Percentiles rank a stretch among this genome's conserved stretches.
Evolutionary conservation across 2,797 vertebrate species (phyloP).

Genomic region (Arremon brunneinucha): DNA sequence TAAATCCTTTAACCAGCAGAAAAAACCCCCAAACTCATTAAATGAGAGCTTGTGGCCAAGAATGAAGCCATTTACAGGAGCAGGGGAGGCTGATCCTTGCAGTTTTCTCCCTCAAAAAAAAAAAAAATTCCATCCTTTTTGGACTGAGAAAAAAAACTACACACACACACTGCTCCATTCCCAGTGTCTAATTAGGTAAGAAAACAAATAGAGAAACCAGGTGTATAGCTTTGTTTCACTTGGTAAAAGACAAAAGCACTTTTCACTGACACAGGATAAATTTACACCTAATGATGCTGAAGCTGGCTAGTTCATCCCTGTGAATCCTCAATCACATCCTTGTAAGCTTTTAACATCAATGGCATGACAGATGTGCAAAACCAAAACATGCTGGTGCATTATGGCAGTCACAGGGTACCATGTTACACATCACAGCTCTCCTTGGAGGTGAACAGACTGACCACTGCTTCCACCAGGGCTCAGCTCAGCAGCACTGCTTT

Average conservation of each 20-base stretch:
- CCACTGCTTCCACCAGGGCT: background rate
- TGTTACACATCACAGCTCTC: rapidly evolving
- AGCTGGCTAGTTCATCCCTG: background rate
- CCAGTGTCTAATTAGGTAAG: background rate
- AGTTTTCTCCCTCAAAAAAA: background rate
- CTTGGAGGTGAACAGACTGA: background rate
- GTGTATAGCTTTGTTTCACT: background rate
- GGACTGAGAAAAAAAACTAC: background rate
- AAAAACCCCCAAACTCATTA: background rate
- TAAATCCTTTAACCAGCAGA: background rate
- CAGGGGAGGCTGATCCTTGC: background rate
- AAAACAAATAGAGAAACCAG: background rate
- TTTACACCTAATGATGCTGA: background rate
- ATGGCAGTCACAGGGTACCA: background rate
- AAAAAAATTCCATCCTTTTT: background rate
- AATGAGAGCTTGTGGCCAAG: background rate
- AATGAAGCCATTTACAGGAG: background rate
- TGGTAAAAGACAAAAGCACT: background rate
- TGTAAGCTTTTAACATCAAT: background rate
- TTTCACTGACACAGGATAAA: background rate
- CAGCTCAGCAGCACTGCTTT: background rate
- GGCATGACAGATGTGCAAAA: background rate
- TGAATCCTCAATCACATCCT: background rate
- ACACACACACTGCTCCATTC: rapidly evolving
- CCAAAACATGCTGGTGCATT: background rate